phyloP scores from a whole-genome alignment of 2,888 invertebrate genomes.

The Psylliodes chrysocephalus region DNA sequence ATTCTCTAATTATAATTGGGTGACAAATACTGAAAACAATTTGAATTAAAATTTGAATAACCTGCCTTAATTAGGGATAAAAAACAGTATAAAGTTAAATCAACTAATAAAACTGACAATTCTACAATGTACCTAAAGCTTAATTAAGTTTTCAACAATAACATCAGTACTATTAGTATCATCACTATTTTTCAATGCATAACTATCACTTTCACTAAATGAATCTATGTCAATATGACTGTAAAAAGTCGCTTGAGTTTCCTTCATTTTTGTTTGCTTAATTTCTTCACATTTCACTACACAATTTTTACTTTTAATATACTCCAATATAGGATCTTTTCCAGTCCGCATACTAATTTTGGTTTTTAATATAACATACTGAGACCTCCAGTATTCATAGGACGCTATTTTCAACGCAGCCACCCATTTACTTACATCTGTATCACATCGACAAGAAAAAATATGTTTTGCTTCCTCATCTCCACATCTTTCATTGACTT shows the following conservation, averaged over 20 bases:
- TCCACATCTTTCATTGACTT: slow-evolving; percentile 71
- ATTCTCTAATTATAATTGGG: too few relatives aligned
- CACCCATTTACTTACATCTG: slow-evolving; percentile 78
- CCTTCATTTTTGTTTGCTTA: slow-evolving; percentile 51
- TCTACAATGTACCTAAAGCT: slow-evolving; percentile 42
- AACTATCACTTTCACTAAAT: slow-evolving; percentile 47
- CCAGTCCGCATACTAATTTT: slow-evolving; percentile 76
- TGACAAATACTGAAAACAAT: too few relatives aligned
- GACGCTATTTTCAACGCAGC: slow-evolving; percentile 73
- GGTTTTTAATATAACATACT: slow-evolving; percentile 73
- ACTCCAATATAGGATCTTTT: slow-evolving; percentile 66
- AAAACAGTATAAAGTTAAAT: too few relatives aligned
- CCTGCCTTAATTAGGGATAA: too few relatives aligned
- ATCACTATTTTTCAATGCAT: slow-evolving; percentile 43
- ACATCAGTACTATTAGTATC: slow-evolving; percentile 39
- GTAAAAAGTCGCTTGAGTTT: slow-evolving; percentile 58
- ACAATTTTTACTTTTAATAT: slow-evolving; percentile 54
- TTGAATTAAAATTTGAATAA: too few relatives aligned
- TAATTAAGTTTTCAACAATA: slow-evolving; percentile 54
- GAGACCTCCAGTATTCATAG: slow-evolving; percentile 77
- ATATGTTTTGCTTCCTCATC: slow-evolving; percentile 69
- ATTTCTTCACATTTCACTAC: slow-evolving; percentile 46
- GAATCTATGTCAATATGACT: slow-evolving; percentile 53
- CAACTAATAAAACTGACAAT: too few relatives aligned
- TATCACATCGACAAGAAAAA: slow-evolving; percentile 76